phyloP scores from a whole-genome alignment of 92 coral and sea anemone genomes.

The Epizoanthus stellaris region DNA sequence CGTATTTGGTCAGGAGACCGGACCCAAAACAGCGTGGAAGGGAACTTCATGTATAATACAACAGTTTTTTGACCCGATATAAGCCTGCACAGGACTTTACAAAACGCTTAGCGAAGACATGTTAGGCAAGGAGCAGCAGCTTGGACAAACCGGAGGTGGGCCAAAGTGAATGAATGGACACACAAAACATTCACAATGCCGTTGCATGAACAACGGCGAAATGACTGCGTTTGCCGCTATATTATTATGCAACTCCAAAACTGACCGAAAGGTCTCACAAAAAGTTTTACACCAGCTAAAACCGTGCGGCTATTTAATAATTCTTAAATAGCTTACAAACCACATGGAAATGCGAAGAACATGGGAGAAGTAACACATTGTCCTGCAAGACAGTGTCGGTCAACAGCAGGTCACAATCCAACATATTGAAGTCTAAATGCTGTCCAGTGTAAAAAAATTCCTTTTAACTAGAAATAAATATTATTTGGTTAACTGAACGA shows the following conservation, averaged over 20 bases:
- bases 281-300: not conserved
- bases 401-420: no score
- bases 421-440: not conserved
- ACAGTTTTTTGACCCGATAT: not conserved
- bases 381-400: not conserved
- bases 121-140: slow-evolving; percentile 9
- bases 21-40: slow-evolving; percentile 34
- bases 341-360: not conserved
- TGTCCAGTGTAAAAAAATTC: not conserved
- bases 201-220: slow-evolving; percentile 10
- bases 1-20: slow-evolving; percentile 64
- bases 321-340: not conserved
- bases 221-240: not conserved
- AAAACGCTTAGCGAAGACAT: not conserved
- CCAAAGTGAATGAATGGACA: slow-evolving; percentile 2
- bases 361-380: not conserved
- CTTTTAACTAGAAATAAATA: not conserved
- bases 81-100: not conserved
- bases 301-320: not conserved
- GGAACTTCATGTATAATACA: slow-evolving; percentile 33
- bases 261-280: not conserved
- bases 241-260: not conserved
- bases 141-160: not conserved
- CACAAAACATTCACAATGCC: slow-evolving; percentile 20
- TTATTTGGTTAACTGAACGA: not conserved